phyloP scores from a whole-genome alignment of 2,888 invertebrate genomes.

The Polydrusus cervinus region DNA sequence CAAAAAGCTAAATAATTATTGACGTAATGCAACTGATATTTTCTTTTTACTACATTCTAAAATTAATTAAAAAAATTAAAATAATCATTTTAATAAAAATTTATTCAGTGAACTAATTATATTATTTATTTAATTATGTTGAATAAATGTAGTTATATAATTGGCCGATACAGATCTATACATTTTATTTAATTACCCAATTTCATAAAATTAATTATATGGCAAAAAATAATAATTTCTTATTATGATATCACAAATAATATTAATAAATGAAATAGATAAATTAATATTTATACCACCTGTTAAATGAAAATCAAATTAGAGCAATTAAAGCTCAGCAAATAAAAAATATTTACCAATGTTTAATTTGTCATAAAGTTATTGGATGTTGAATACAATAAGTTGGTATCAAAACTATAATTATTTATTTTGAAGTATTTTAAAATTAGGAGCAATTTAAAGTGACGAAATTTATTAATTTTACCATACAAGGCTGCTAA shows the following conservation, averaged over 20 bases:
- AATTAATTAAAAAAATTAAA: too few species aligned
- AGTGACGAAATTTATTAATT: too few species aligned
- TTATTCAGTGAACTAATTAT: not conserved
- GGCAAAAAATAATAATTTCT: conserved; percentile 34
- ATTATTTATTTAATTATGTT: conserved; percentile 32
- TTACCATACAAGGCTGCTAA: too few species aligned
- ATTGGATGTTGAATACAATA: not conserved
- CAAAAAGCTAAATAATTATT: too few species aligned
- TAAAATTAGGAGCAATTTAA: too few species aligned
- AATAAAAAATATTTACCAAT: conserved; percentile 6
- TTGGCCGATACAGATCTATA: conserved; percentile 18
- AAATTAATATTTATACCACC: conserved; percentile 23
- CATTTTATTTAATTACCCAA: conserved; percentile 21
- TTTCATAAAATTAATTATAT: conserved; percentile 26
- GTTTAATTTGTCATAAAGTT: not conserved
- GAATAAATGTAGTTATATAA: conserved; percentile 14
- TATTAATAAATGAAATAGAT: conserved; percentile 28
- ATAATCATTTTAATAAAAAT: not conserved
- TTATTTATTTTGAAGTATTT: too few species aligned
- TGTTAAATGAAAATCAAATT: conserved; percentile 35
- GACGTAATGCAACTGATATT: too few species aligned
- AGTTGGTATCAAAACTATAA: too few species aligned
- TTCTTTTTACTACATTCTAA: too few species aligned
- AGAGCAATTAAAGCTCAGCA: conserved; percentile 1
- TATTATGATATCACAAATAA: conserved; percentile 13